Evolutionary conservation across 23 tunicate species (phyloP).

Genomic region (Halocynthia aurantium): DNA sequence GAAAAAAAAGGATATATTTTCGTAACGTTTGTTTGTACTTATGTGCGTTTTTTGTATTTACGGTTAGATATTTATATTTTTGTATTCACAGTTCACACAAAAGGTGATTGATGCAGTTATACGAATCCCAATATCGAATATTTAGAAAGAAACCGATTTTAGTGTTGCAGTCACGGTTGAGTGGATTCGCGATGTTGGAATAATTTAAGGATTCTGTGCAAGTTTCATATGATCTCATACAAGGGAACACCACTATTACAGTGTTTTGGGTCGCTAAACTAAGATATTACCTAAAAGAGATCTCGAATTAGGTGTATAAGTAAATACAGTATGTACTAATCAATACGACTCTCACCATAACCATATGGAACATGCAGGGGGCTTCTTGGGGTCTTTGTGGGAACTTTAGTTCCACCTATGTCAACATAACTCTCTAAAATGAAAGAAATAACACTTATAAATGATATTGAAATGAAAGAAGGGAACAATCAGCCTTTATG

Average conservation of each 20-base stretch:
- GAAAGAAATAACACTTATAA: background rate
- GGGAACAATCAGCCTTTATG: background rate
- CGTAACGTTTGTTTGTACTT: too few species aligned
- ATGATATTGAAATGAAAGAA: too few species aligned
- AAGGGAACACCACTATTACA: background rate
- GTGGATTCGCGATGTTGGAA: background rate
- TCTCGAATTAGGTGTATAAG: background rate
- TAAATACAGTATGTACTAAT: background rate
- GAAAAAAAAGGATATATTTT: conserved; percentile 4
- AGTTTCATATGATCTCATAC: background rate
- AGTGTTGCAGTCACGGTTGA: too few species aligned
- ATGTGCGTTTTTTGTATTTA: too few species aligned
- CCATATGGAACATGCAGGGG: conserved; percentile 72
- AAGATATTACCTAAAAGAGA: background rate
- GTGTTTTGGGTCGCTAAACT: background rate
- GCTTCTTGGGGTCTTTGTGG: conserved; percentile 52
- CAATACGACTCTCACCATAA: conserved; percentile 45
- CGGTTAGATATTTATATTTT: too few species aligned
- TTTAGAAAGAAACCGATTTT: too few species aligned
- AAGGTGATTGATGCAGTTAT: too few species aligned
- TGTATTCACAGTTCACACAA: too few species aligned
- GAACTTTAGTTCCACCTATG: conserved; percentile 76
- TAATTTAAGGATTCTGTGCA: background rate
- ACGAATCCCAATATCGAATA: too few species aligned
- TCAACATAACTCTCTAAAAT: conserved; percentile 70